phyloP scores from a whole-genome alignment of 2,113 vertebrate genomes.

The Grammomys surdaster region DNA sequence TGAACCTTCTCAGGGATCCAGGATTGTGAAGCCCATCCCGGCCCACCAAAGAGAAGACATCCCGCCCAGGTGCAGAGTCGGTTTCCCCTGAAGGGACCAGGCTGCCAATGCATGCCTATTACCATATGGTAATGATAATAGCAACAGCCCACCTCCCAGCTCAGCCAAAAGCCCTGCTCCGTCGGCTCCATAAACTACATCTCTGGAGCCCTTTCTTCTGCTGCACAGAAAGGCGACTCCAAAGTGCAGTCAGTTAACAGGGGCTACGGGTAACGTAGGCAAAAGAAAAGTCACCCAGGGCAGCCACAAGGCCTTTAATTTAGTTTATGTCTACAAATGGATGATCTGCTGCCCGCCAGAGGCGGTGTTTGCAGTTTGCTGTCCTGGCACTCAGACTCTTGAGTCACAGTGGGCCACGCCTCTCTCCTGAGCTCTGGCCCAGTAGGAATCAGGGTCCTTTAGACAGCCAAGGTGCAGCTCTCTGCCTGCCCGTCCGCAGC shows the following conservation, averaged over 20 bases:
- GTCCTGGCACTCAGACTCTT: background rate
- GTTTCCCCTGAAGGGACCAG: background rate
- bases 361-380: background rate
- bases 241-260: background rate
- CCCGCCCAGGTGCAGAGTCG: background rate
- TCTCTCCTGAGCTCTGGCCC: background rate
- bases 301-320: conserved; percentile 50
- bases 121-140: background rate
- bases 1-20: background rate
- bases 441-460: background rate
- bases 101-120: background rate
- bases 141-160: accelerated
- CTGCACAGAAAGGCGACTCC: background rate
- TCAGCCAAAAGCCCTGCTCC: background rate
- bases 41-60: background rate
- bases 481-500: background rate
- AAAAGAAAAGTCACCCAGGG: conserved; percentile 51
- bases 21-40: accelerated
- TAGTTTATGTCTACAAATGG: conserved; percentile 15
- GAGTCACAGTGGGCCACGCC: background rate
- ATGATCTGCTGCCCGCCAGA: background rate
- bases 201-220: background rate
- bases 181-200: background rate
- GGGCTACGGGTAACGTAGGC: background rate
- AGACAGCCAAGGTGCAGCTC: background rate